Evolutionary conservation across 2,888 invertebrate species (phyloP), one percentile per base, ranked within the genome.

Genomic region (Dynastes maya): DNA sequence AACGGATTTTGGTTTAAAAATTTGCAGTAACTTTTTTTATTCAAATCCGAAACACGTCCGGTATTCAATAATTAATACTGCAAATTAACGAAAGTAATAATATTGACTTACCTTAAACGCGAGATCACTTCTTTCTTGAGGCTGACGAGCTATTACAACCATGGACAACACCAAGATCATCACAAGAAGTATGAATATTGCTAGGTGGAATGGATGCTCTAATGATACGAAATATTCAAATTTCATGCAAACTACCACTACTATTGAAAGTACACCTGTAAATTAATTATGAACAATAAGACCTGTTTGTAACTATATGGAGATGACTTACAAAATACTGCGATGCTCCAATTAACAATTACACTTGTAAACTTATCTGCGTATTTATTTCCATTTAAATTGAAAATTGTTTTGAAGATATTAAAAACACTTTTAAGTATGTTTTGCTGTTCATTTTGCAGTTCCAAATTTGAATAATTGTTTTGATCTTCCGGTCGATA

Each of bases 71-170:
- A 13, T 9, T 13, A 22, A 22, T 22, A 22, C n/a, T 13, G 0
- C 11, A n/a, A 51, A 51, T 51, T n/a, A 13, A n/a, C 51, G 9
- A 13, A 51, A 51, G 37, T 22, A 22, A 32, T 4, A 51, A 51
- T 53, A n/a, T 16, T n/a, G 13, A 49, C 13, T 86, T 85, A 94
- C 96, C 89, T 93, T 94, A 85, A 96, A 96, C 2, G 94, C 91
- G 64, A 96, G 89, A 78, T 93, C 88, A 1, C 89, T 85, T 2
- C 89, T 85, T n/a, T 92, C 91, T 70, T 90, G 88, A 0, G 96
- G 96, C 88, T 96, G 96, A 49, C 94, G 89, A 82, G 90, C 91
- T 80, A 96, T 92, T 37, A 94, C 89, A 0, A 93, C 82, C 1
- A 93, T 81, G 9, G 64, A 32, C 58, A 94, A 88, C 37, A 90